phyloP scores from a whole-genome alignment of 2,888 invertebrate genomes.

The Mesorhabditis belari region DNA sequence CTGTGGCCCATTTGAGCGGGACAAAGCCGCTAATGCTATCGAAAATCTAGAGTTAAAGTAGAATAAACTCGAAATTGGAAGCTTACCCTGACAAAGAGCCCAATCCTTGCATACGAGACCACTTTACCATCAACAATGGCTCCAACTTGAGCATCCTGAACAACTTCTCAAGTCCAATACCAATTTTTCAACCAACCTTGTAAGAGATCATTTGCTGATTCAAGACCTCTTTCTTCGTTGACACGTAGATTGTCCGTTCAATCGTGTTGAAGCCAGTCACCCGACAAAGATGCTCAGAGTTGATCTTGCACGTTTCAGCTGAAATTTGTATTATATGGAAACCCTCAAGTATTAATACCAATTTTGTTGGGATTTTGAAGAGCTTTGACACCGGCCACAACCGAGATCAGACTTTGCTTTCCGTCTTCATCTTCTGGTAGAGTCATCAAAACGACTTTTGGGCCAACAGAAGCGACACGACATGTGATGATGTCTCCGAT shows the following conservation, averaged over 20 bases:
- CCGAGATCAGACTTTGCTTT: no score
- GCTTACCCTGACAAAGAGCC: no score
- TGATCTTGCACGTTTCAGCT: conserved; percentile 23
- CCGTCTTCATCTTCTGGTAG: no score
- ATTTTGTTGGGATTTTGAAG: no score
- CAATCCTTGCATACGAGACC: no score
- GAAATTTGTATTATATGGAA: neutral
- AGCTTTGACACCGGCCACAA: no score
- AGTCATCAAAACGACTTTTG: no score
- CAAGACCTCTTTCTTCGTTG: conserved; percentile 35
- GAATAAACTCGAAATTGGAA: no score
- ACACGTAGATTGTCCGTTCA: conserved; percentile 36
- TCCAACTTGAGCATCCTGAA: conserved; percentile 27
- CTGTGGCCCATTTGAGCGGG: conserved; percentile 22
- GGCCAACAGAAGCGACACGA: no score
- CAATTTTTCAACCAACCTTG: conserved; percentile 11
- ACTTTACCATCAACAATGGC: conserved; percentile 21
- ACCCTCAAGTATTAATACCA: neutral
- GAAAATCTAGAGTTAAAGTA: conserved; percentile 7
- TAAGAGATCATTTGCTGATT: conserved; percentile 35
- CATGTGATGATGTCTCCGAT: no score
- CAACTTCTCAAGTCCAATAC: neutral
- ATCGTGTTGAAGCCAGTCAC: conserved; percentile 35
- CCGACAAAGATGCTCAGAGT: conserved; percentile 32
- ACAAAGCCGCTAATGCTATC: conserved; percentile 31